Evolutionary conservation across 1,140 invertebrate genomes (phyloP).

Genomic region (Copidosoma floridanum): DNA sequence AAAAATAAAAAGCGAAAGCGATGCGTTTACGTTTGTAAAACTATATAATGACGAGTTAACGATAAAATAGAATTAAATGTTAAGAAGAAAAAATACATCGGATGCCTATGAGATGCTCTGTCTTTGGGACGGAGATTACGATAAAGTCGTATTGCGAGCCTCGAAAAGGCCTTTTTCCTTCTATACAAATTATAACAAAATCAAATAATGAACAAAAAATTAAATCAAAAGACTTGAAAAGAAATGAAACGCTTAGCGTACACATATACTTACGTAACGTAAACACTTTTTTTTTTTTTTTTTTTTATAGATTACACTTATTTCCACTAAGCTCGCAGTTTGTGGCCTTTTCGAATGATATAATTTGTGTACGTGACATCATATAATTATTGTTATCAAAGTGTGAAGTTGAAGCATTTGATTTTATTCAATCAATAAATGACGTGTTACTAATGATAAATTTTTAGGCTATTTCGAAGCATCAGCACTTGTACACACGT

Average conservation of each 20-base stretch:
- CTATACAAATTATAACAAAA: background rate
- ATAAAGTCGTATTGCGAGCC: slow-evolving; percentile 10
- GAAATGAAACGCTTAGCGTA: too few species aligned
- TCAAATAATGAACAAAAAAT: background rate
- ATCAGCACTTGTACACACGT: background rate
- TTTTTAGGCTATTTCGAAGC: slow-evolving; percentile 6
- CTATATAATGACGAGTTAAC: slow-evolving; percentile 12
- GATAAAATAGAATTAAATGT: slow-evolving; percentile 17
- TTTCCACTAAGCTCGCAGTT: slow-evolving; percentile 24
- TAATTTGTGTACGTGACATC: slow-evolving; percentile 13
- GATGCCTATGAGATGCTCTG: slow-evolving; percentile 22
- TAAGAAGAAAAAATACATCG: slow-evolving; percentile 10
- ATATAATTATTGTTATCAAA: slow-evolving; percentile 1
- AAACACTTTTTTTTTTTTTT: too few species aligned
- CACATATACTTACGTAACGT: too few species aligned
- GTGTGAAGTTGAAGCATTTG: background rate
- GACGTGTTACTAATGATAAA: too few species aligned
- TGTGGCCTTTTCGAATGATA: slow-evolving; percentile 23
- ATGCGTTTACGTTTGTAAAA: slow-evolving; percentile 22
- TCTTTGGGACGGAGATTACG: slow-evolving; percentile 11
- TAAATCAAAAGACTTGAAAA: background rate
- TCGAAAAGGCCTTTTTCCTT: slow-evolving; percentile 16
- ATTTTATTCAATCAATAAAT: too few species aligned
- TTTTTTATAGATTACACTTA: too few species aligned
- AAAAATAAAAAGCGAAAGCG: slow-evolving; percentile 14